These are phyloP conservation scores for Peromyscus melanophrys DNA, from an alignment of 2,797 vertebrate genomes.

Conservation along the genomic window DNA sequence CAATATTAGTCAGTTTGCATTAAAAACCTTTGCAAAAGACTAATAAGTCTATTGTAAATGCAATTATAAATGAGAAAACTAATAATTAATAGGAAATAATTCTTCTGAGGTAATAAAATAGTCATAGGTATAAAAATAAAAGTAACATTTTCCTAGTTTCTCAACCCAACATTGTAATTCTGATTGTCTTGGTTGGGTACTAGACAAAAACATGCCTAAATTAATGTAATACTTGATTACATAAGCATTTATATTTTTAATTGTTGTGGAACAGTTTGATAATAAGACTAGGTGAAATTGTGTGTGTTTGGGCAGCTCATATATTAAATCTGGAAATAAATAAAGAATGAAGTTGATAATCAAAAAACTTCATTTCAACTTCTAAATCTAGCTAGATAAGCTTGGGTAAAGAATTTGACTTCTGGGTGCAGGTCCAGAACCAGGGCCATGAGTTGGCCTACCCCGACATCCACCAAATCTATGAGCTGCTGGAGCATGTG, in stretches of 20 bases:
- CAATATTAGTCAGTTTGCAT: slow-evolving; percentile 61
- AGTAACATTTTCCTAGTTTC: neutral
- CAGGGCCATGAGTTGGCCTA: neutral
- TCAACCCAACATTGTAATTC: neutral
- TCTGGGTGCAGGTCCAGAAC: neutral
- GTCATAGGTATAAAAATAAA: neutral
- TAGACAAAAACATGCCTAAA: neutral
- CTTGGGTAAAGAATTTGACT: neutral
- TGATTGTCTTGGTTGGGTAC: neutral
- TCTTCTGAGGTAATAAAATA: slow-evolving; percentile 36
- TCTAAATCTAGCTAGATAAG: neutral
- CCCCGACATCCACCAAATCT: neutral
- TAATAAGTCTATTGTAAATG: slow-evolving; percentile 40
- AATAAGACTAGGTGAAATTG: slow-evolving; percentile 1
- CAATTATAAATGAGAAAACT: slow-evolving; percentile 69
- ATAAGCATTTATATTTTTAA: neutral
- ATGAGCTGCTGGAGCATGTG: neutral
- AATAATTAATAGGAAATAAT: slow-evolving; percentile 51
- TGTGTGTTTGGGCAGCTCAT: neutral
- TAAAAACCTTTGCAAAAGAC: slow-evolving; percentile 52
- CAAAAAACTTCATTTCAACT: neutral
- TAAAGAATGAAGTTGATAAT: neutral
- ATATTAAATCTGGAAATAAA: neutral
- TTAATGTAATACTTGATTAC: slow-evolving; percentile 4
- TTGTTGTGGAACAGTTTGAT: neutral